Conservation (phyloP, 1,140 invertebrate species). For the Drosophila nigrodunni region DNA sequence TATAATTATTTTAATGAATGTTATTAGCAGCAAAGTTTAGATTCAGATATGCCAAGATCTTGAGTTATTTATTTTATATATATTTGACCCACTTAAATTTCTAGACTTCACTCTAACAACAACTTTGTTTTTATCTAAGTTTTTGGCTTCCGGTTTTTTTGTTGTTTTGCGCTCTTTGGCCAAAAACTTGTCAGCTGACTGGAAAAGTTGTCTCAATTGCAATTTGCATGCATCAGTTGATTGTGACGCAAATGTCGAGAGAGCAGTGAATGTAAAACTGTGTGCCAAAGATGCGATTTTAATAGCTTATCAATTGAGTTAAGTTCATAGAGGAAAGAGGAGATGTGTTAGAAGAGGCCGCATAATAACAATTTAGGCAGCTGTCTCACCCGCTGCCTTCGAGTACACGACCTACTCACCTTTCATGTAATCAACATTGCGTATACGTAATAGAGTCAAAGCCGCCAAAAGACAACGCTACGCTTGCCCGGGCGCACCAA, state of each 20-base stretch:
- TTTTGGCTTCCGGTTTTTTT: neutral
- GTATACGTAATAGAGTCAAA: conserved; percentile 56
- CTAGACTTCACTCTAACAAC: neutral
- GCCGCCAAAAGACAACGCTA: conserved; percentile 33
- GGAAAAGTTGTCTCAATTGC: conserved; percentile 13
- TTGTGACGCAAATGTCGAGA: conserved; percentile 64
- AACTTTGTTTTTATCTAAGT: conserved; percentile 13
- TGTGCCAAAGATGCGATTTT: conserved; percentile 9
- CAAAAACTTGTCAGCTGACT: conserved; percentile 48
- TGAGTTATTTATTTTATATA: neutral
- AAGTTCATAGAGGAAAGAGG: neutral
- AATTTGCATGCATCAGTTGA: conserved; percentile 57
- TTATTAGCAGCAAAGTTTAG: neutral
- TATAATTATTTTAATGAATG: neutral
- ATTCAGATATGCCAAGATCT: neutral
- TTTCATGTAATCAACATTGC: conserved; percentile 70
- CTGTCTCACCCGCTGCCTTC: too few species aligned
- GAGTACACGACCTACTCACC: conserved; percentile 46
- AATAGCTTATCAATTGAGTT: conserved; percentile 56
- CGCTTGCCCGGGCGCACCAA: conserved; percentile 36
- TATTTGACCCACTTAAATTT: conserved; percentile 32
- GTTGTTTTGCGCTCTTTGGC: conserved; percentile 10
- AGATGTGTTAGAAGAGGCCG: too few species aligned
- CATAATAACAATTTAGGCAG: conserved; percentile 3
- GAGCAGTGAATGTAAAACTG: conserved; percentile 53